phyloP scores from a whole-genome alignment of 1,140 invertebrate species.

The Bombus sylvicola region DNA sequence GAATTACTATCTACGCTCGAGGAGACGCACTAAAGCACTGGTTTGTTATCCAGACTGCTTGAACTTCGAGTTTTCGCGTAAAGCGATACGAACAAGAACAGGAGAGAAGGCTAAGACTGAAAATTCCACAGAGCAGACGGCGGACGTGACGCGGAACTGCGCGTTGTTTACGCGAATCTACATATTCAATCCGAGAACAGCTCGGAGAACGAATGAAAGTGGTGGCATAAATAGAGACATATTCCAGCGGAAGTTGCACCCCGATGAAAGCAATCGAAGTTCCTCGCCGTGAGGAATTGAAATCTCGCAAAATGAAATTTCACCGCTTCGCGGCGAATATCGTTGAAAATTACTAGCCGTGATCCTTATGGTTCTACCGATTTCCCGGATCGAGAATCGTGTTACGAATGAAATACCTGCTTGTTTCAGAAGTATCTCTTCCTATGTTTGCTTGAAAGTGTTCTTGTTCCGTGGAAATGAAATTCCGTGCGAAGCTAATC shows the following conservation, averaged over 20 bases:
- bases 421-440: too few species aligned
- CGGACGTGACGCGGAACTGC: too few species aligned
- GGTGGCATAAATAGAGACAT: slow-evolving; percentile 22
- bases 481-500: too few species aligned
- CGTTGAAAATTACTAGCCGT: not conserved
- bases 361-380: not conserved
- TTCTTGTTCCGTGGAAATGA: too few species aligned
- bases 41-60: not conserved
- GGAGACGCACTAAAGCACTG: too few species aligned
- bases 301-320: slow-evolving; percentile 15
- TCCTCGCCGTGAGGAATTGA: slow-evolving; percentile 8
- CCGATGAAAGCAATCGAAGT: slow-evolving; percentile 28
- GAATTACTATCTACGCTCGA: not conserved
- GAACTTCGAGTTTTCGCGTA: not conserved
- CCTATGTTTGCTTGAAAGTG: too few species aligned
- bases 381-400: not conserved
- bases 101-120: not conserved
- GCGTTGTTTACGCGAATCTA: slow-evolving; percentile 29
- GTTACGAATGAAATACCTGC: not conserved
- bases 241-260: not conserved
- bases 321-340: not conserved
- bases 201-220: not conserved
- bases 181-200: slow-evolving; percentile 1
- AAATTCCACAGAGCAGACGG: not conserved
- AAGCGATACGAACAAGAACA: not conserved